Evolutionary conservation across 2,888 invertebrate species (phyloP), one percentile per base, ranked within the genome.

Genomic region (Mythimna vitellina): DNA sequence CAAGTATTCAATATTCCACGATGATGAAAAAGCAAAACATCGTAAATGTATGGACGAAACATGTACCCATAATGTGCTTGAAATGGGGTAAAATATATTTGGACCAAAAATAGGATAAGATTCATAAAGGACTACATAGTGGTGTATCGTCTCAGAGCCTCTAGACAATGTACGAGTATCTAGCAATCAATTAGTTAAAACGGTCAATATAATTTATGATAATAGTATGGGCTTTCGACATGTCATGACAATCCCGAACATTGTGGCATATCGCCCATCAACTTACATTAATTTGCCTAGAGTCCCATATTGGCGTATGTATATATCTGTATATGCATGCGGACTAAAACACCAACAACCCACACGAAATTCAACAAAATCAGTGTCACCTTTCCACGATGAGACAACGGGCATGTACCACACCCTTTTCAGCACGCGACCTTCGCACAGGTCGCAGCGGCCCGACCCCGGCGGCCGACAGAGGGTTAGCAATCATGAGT

Each of bases 401-500:
- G 51, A 35, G 14, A 46, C 29, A 71, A 20, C 6, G 14, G 5
- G 53, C 14, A 42, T 22, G 32, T 60, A 60, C 53, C 53, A 78
- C 71, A 54, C 72, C 78, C 60, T 78, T 49, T 49, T 17, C 22
- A 56, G n/a, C 29, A 54, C 8, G 5, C 22, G 46, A 25, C 56
- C 38, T 42, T 20, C 38, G 20, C n/a, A 32, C 25, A 54, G 53
- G 49, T 7, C 46, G 9, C 29, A 12, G 46, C 38, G 67, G 38
- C 29, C 22, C 51, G 49, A 25, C 7, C n/a, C 29, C 12, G 14
- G 12, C 20, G 12, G 7, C 12, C 42, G 25, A 65, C 17, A 20
- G 56, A 35, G 17, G 25, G 32, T n/a, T 25, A 56, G 20, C 9
- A 9, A 70, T 54, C 29, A 46, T 32, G 5, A 57, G 9, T 20